Evolutionary conservation across 1,140 invertebrate species (phyloP), one percentile per base, ranked within the genome.

Genomic region (Belonocnema kinseyi): DNA sequence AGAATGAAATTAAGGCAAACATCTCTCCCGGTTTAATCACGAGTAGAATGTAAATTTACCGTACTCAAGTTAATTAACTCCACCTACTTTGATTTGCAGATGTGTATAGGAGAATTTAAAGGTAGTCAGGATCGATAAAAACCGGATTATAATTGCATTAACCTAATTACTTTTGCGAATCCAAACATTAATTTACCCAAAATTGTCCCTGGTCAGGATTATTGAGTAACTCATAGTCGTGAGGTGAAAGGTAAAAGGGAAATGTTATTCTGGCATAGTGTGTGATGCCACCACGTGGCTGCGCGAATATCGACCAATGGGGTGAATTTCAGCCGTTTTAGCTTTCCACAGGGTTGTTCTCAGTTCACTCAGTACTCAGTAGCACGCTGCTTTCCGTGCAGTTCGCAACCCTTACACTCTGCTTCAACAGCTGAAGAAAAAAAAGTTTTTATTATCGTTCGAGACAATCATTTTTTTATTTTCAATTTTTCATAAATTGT

Each of bases 231-330:
- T 1, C 21, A 16, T 11, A 33, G 26, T 33, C 33, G 58, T 33
- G 26, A 40, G 1, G 26, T 10, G 40, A 46, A 46, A 46, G 40
- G 40, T 46, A 66, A 66, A 66, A 40, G 33, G 33, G n/a, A 33
- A 61, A 21, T 21, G 21, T 61, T 26, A 21, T n/a, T 40, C 61
- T 66, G 3, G 33, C 17, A 56, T 77, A 78, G 77, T 82, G 81
- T 78, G 80, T 80, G 80, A 76, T 77, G 75, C 73, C 76, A 80
- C 81, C 81, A 82, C 78, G 81, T 82, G 78, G 76, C 75, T 75
- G 81, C 81, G 81, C 81, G 78, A 77, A 77, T 82, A 82, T 82
- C 81, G 81, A 82, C 81, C 81, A 82, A 78, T 82, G 77, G 56
- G 76, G 75, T 74, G 66, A 82, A 82, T 75, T 77, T 75, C 75